phyloP scores from a whole-genome alignment of 2,113 vertebrate species.

The Chaetorhynchus papuensis region DNA sequence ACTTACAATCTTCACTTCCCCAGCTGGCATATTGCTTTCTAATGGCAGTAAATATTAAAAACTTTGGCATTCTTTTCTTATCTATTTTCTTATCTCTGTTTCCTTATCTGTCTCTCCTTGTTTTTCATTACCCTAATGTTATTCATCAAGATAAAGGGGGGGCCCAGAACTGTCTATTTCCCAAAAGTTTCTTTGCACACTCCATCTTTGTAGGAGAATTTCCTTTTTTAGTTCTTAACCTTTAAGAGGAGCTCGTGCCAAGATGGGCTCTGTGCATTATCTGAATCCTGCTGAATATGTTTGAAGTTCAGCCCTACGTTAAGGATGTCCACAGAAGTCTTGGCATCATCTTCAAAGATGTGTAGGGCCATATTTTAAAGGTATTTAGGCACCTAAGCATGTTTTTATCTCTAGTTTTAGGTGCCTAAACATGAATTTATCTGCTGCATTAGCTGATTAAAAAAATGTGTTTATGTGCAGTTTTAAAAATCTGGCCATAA shows the following conservation, averaged over 20 bases:
- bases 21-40: not conserved
- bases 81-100: constrained; percentile 28
- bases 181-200: not conserved
- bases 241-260: constrained; percentile 30
- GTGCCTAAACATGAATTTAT: constrained; percentile 54
- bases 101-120: constrained; percentile 22
- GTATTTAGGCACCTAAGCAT: constrained; percentile 57
- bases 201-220: constrained; percentile 38
- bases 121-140: constrained; percentile 35
- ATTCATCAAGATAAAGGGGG: constrained; percentile 44
- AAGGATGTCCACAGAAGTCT: constrained; percentile 30
- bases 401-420: constrained; percentile 50
- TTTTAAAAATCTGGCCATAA: constrained; percentile 38
- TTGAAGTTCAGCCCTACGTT: constrained; percentile 27
- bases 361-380: constrained; percentile 27
- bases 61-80: not conserved
- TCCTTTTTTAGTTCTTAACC: constrained; percentile 60
- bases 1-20: not conserved
- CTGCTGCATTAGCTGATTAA: constrained; percentile 8
- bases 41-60: not conserved
- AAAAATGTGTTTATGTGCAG: constrained; percentile 28
- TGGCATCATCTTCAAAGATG: constrained; percentile 54
- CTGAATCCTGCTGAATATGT: constrained; percentile 23
- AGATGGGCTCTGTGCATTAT: constrained; percentile 29
- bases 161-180: not conserved